Conservation (phyloP, 2,797 vertebrate species). For the Tachyglossus aculeatus region DNA sequence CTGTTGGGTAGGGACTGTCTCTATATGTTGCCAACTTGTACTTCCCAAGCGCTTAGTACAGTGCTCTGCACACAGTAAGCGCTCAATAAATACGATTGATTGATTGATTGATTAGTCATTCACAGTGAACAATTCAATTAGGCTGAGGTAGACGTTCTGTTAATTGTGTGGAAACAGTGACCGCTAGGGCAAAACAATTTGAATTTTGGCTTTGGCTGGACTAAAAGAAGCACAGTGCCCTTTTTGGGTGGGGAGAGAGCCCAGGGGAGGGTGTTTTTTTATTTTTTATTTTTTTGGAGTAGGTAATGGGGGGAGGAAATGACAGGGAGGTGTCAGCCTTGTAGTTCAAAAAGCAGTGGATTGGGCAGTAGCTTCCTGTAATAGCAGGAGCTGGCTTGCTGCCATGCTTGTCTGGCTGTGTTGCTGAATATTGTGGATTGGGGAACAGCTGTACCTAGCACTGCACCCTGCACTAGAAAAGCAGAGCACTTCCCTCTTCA, state of each 20-base stretch:
- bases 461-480: conserved; percentile 5
- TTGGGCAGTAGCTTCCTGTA: conserved; percentile 78
- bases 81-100: no score
- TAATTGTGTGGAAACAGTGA: conserved; percentile 77
- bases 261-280: no score
- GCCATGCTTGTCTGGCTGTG: conserved; percentile 64
- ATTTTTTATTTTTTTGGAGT: conserved; percentile 9
- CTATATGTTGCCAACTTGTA: no score
- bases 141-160: conserved; percentile 76
- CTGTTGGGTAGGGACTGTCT: no score
- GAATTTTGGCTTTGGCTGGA: not conserved
- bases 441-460: conserved; percentile 63
- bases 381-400: conserved; percentile 73
- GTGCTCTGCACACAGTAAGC: no score
- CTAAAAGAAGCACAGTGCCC: not conserved
- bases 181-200: conserved; percentile 30
- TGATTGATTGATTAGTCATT: no score
- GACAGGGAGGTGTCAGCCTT: conserved; percentile 55
- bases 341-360: conserved; percentile 60
- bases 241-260: no score
- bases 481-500: conserved; percentile 22
- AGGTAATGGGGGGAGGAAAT: conserved; percentile 33
- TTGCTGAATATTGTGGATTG: conserved; percentile 47
- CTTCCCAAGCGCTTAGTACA: no score
- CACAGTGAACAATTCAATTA: conserved; percentile 68